A percentile compares a stretch with the other conserved stretches of the same genome.
Conservation (phyloP, 2,888 invertebrate genomes). For the Sinodicranocentrus sp. region DNA sequence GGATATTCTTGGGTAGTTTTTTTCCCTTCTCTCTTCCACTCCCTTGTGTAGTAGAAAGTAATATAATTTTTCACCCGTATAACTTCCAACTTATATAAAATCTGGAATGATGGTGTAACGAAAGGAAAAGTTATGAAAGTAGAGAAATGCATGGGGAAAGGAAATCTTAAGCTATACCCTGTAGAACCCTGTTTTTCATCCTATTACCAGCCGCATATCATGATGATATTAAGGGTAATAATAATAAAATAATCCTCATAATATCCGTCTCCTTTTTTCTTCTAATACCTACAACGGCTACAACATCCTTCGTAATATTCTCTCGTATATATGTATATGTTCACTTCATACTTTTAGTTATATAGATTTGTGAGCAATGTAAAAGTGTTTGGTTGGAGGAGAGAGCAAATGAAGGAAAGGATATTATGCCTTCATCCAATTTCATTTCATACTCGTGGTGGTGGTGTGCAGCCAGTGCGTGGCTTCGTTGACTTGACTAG, state of each 20-base stretch:
- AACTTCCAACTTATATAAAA: too few species aligned
- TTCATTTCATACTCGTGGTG: not conserved
- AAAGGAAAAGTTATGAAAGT: too few species aligned
- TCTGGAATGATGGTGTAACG: too few species aligned
- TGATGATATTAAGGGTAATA: constrained; percentile 57
- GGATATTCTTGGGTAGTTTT: too few species aligned
- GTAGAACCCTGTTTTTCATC: not conserved
- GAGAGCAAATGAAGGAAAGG: not conserved
- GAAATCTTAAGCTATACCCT: too few species aligned
- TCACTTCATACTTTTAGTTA: not conserved
- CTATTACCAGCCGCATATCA: constrained; percentile 49
- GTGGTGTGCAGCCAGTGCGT: not conserved
- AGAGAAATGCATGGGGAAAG: too few species aligned
- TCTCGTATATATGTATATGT: too few species aligned
- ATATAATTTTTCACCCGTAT: too few species aligned
- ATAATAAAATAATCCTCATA: constrained; percentile 61
- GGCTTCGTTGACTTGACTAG: not conserved
- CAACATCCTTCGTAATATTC: too few species aligned
- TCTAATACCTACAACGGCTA: not conserved
- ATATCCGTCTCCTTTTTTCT: constrained; percentile 37
- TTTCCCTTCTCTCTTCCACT: too few species aligned
- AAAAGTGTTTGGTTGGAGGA: not conserved
- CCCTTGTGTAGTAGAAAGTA: too few species aligned
- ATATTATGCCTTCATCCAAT: constrained; percentile 5
- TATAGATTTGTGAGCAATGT: too few species aligned